A percentile compares a stretch with the other conserved stretches of the same genome.
Evolutionary conservation across 2,888 invertebrate genomes (phyloP).

Genomic region (Keiferia lycopersicella): DNA sequence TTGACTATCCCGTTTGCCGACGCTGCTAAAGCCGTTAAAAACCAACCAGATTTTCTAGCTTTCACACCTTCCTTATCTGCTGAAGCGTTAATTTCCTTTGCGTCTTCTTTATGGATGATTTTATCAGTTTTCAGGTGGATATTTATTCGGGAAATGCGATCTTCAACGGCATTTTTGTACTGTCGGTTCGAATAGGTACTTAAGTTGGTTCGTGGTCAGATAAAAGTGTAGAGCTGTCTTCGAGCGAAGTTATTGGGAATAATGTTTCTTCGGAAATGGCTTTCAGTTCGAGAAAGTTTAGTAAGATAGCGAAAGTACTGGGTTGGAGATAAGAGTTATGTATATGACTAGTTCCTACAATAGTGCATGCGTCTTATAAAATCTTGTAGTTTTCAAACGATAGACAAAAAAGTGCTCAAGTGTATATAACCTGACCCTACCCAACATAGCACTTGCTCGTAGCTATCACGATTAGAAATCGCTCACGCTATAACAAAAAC

Average conservation of each 20-base stretch:
- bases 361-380: too few species aligned
- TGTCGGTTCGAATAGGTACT: not conserved
- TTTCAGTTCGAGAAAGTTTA: not conserved
- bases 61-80: not conserved
- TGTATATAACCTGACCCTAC: not conserved
- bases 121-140: not conserved
- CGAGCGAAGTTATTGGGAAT: not conserved
- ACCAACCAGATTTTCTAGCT: not conserved
- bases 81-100: slow-evolving; percentile 10
- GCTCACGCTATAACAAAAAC: not conserved
- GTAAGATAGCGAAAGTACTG: too few species aligned
- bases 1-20: not conserved
- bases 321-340: too few species aligned
- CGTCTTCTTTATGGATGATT: not conserved
- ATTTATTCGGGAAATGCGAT: not conserved
- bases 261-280: not conserved
- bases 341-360: too few species aligned
- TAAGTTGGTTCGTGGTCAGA: not conserved
- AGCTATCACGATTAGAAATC: not conserved
- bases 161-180: not conserved
- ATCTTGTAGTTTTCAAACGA: too few species aligned
- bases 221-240: not conserved
- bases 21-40: not conserved
- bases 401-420: too few species aligned
- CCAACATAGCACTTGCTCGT: not conserved